A percentile compares a stretch with the other conserved stretches of the same genome.
These are phyloP conservation scores for Drosophila atripex DNA, from an alignment of 2,888 invertebrate species.

Conservation along the genomic window DNA sequence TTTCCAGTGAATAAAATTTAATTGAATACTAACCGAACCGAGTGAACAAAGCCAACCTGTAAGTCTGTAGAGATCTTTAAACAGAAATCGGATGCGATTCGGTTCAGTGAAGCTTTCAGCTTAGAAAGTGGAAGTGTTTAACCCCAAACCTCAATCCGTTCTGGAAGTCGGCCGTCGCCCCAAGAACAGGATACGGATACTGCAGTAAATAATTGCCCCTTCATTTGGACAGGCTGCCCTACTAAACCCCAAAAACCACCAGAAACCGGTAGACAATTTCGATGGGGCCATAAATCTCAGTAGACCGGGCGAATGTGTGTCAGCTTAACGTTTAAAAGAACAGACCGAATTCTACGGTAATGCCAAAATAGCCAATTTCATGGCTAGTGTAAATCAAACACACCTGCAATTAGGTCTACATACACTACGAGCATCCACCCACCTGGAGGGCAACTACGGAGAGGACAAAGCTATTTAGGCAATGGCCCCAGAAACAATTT, in stretches of 20 bases:
- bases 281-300: constrained; percentile 68
- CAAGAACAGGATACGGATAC: constrained; percentile 45
- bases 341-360: constrained; percentile 59
- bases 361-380: constrained; percentile 75
- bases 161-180: constrained; percentile 22
- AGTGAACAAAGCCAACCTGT: not conserved
- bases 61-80: not conserved
- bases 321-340: constrained; percentile 56
- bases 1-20: not conserved
- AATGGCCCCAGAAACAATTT: constrained; percentile 61
- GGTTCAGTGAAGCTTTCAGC: not conserved
- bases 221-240: constrained; percentile 24
- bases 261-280: constrained; percentile 42
- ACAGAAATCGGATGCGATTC: not conserved
- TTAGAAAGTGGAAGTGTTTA: constrained; percentile 7
- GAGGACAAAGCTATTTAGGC: constrained; percentile 45
- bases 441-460: constrained; percentile 8
- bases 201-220: constrained; percentile 68
- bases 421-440: constrained; percentile 16
- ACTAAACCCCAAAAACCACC: constrained; percentile 6
- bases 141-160: constrained; percentile 22
- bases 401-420: constrained; percentile 70
- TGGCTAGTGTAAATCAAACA: constrained; percentile 74
- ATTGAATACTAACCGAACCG: not conserved
- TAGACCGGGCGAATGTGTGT: constrained; percentile 59